Evolutionary conservation across 2,888 invertebrate species (phyloP).

Genomic region (Melanophora roralis): DNA sequence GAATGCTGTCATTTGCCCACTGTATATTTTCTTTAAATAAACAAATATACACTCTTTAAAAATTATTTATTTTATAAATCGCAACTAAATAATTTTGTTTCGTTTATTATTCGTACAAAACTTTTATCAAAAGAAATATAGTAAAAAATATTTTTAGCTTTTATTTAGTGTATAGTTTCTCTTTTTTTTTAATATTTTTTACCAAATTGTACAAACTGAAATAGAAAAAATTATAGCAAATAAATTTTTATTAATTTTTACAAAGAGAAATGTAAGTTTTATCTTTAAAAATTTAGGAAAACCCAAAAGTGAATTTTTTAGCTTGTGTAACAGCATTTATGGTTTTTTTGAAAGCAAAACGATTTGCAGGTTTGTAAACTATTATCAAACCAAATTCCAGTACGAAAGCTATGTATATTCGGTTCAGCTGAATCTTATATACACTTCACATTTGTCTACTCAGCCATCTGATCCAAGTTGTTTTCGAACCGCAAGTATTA

Average conservation of each 20-base stretch:
- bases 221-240: constrained; percentile 22
- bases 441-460: too few species aligned
- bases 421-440: too few species aligned
- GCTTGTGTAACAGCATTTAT: too few species aligned
- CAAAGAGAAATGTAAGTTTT: constrained; percentile 5
- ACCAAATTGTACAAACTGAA: constrained; percentile 51
- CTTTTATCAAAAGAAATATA: constrained; percentile 8
- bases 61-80: constrained; percentile 49
- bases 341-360: too few species aligned
- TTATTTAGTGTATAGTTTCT: constrained; percentile 60
- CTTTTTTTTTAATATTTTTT: constrained; percentile 36
- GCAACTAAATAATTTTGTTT: constrained; percentile 22
- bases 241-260: constrained; percentile 33
- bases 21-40: constrained; percentile 1
- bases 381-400: too few species aligned
- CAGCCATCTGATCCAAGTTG: too few species aligned
- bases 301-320: too few species aligned
- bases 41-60: not conserved
- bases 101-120: constrained; percentile 37
- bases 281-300: too few species aligned
- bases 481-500: too few species aligned
- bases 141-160: constrained; percentile 51
- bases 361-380: too few species aligned
- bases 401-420: too few species aligned
- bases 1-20: too few species aligned